Conservation (phyloP, 2,797 vertebrate species). For the Chelidonichthys spinosus region DNA sequence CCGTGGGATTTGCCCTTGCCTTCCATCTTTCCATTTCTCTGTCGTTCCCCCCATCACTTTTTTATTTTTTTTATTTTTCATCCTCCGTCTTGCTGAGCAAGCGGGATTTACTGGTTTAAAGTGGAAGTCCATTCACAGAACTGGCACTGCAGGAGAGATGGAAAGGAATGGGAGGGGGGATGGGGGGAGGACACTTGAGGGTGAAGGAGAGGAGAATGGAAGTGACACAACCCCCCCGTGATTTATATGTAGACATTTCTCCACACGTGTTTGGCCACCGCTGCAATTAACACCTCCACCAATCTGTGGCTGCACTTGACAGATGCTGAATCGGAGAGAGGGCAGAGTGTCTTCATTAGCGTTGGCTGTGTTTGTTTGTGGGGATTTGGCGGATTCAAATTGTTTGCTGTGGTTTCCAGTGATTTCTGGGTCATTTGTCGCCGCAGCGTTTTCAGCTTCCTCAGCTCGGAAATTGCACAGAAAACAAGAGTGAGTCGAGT, state of each 20-base stretch:
- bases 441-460: constrained; percentile 29
- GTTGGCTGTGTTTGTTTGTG: constrained; percentile 46
- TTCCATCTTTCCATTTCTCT: constrained; percentile 45
- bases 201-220: constrained; percentile 18
- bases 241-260: constrained; percentile 72
- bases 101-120: constrained; percentile 61
- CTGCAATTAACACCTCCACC: constrained; percentile 72
- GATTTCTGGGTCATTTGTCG: constrained; percentile 57
- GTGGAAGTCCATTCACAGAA: constrained; percentile 52
- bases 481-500: constrained; percentile 1
- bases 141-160: constrained; percentile 18
- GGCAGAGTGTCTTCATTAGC: constrained; percentile 47
- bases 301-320: constrained; percentile 48
- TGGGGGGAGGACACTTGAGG: neutral
- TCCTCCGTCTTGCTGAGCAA: constrained; percentile 66
- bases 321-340: constrained; percentile 43
- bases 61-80: neutral
- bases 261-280: constrained; percentile 55
- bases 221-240: constrained; percentile 37
- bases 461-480: constrained; percentile 2
- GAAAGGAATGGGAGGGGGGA: neutral
- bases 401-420: constrained; percentile 26
- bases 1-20: constrained; percentile 55
- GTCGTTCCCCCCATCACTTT: constrained; percentile 48
- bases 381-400: constrained; percentile 47